Evolutionary conservation across 2,888 invertebrate genomes (phyloP), one percentile per base, ranked within the genome.

Genomic region (Aleiodes alternator): DNA sequence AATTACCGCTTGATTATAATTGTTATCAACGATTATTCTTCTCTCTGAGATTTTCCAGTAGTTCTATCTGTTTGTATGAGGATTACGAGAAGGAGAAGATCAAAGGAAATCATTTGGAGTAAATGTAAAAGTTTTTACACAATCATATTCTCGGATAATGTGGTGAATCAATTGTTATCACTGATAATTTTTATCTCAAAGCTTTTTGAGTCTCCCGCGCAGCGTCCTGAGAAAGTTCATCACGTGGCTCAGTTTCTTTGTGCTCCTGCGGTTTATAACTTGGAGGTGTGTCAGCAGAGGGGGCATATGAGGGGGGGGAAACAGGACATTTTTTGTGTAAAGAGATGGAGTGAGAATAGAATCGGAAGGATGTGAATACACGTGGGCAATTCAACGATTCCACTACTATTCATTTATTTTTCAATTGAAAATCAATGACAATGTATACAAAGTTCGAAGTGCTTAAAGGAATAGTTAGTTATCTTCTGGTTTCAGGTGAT

Each of bases 381-480:
- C 68, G 73, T 55, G 76, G 31, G 11, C 43, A 43, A 70, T 69
- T 69, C 31, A 56, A 34, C 8, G 16, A 14, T 34, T 34, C 31
- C 8, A 9, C 7, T 59, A 4, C 31, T 59, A n/a, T 11, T 61
- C 0, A 9, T 61, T 61, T n/a, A 11, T 38, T 70, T 64, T 16
- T 64, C 50, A 0, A 81, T 81, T 84, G 83, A 31, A 9, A 34
- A 80, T 56, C n/a, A 12, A 69, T 55, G 79, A 80, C 81, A 79
- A 88, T 88, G 87, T 85, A 84, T 83, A 85, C 86, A 76, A 86
- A 87, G 80, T 87, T 88, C 83, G 83, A 88, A 77, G 83, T 87
- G 64, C 87, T 87, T 14, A 85, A 85, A 78, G 85, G 84, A 72
- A 83, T 86, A 77, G 87, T 86, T 83, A 84, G 84, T 80, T 87